Evolutionary conservation across 1,140 invertebrate genomes (phyloP), one percentile per base, ranked within the genome.

Genomic region (Drusus annulatus): DNA sequence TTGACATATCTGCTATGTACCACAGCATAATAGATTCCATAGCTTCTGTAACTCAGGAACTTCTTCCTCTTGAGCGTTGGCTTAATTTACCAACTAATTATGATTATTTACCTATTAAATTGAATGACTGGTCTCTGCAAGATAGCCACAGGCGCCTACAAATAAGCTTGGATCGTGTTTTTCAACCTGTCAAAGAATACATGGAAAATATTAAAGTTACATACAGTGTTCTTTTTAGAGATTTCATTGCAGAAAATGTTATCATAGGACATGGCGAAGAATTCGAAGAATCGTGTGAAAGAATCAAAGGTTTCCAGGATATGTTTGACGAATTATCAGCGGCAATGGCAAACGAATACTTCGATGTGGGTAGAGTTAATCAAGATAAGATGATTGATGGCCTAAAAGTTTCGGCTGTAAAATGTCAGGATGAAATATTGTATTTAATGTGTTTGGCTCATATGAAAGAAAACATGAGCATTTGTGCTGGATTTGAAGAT

Each of bases 401-500:
- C 2, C 85, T 93, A 5, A 88, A 90, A 69, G 23, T 78, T 2
- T 87, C 90, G 23, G 87, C 90, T 2, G 82, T 89, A 54, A 79
- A 83, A 28, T 84, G 91, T 0, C 89, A 91, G 7, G 81, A 89
- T 19, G 84, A 89, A 17, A 90, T 93, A 13, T 91, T 92, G 2
- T 79, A 81, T 1, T 87, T 91, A 80, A 85, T 93, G 3, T 86
- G 90, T 0, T 73, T 84, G 3, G 86, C 87, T 25, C 91, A 92
- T 81, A 87, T 88, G 31, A 86, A 87, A 71, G 91, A 91, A 63
- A 93, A 94, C 87, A 85, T 91, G 13, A 89, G 91, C 50, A 94
- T 95, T 78, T 94, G 93, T 83, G 83, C 86, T 2, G 88, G 87
- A 76, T 95, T 94, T 84, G 91, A 94, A 87, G 88, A 88, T 23